Conservation (phyloP, 2,888 invertebrate genomes). For the Pherbina coryleti region DNA sequence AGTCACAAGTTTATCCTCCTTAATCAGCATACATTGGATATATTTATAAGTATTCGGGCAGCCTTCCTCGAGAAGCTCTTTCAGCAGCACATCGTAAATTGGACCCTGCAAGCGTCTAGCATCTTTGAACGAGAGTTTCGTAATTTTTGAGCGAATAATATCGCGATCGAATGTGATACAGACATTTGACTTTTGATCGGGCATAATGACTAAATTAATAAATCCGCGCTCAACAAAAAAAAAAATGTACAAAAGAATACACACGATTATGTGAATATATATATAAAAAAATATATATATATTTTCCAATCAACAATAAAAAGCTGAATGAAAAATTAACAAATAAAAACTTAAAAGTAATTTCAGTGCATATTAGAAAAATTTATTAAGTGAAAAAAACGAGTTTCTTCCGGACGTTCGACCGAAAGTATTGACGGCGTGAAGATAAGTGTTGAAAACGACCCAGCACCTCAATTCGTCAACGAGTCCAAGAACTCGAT, state of each 20-base stretch:
- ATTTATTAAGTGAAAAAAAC: too few relatives aligned
- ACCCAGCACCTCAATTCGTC: too few relatives aligned
- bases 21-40: slow-evolving; percentile 54
- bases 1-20: slow-evolving; percentile 54
- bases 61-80: slow-evolving; percentile 57
- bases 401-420: too few relatives aligned
- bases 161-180: slow-evolving; percentile 40
- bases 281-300: too few relatives aligned
- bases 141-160: slow-evolving; percentile 30
- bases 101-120: slow-evolving; percentile 55
- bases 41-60: slow-evolving; percentile 58
- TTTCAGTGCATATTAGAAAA: too few relatives aligned
- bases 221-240: background rate
- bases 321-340: background rate
- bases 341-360: background rate
- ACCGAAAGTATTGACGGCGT: too few relatives aligned
- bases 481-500: too few relatives aligned
- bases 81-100: slow-evolving; percentile 55
- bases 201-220: background rate
- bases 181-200: slow-evolving; percentile 22
- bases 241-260: background rate
- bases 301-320: background rate
- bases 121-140: slow-evolving; percentile 48
- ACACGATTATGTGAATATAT: background rate
- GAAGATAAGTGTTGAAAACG: too few relatives aligned